phyloP scores from a whole-genome alignment of 1,140 invertebrate genomes.

The Brachionus angularis region DNA sequence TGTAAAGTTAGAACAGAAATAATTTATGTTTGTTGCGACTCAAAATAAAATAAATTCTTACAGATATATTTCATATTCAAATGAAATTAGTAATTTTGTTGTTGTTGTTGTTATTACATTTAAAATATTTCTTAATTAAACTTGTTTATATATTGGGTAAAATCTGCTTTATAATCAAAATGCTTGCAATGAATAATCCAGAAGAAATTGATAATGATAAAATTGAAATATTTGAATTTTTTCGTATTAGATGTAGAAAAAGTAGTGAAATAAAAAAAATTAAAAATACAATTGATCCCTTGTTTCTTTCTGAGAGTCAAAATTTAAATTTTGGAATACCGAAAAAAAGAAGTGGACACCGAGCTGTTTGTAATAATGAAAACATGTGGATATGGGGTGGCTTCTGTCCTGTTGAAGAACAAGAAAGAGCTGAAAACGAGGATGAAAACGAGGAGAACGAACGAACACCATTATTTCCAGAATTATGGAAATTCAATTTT shows the following conservation, averaged over 20 bases:
- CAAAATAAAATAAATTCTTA: too few species aligned
- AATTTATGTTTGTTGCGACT: too few species aligned
- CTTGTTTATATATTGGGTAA: too few species aligned
- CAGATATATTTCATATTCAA: too few species aligned
- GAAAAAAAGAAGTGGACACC: slow-evolving; percentile 26
- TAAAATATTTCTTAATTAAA: too few species aligned
- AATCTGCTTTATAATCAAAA: too few species aligned
- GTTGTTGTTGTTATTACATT: too few species aligned
- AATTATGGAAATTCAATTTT: slow-evolving; percentile 43
- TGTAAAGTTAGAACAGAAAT: too few species aligned
- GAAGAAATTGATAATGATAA: too few species aligned
- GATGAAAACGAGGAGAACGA: neutral
- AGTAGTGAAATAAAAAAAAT: slow-evolving; percentile 4
- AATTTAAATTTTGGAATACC: slow-evolving; percentile 3
- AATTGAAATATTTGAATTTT: slow-evolving; percentile 24
- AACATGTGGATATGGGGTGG: slow-evolving; percentile 44
- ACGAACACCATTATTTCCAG: slow-evolving; percentile 20
- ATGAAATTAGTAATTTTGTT: too few species aligned
- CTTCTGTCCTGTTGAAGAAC: slow-evolving; percentile 24
- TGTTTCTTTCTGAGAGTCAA: neutral
- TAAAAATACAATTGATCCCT: neutral
- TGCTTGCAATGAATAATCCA: too few species aligned
- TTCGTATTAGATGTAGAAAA: slow-evolving; percentile 11
- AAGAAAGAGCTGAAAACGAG: slow-evolving; percentile 7
- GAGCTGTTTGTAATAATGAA: slow-evolving; percentile 18